Conservation (phyloP, 1,140 invertebrate genomes). For the Panagrolaimus sp. region DNA sequence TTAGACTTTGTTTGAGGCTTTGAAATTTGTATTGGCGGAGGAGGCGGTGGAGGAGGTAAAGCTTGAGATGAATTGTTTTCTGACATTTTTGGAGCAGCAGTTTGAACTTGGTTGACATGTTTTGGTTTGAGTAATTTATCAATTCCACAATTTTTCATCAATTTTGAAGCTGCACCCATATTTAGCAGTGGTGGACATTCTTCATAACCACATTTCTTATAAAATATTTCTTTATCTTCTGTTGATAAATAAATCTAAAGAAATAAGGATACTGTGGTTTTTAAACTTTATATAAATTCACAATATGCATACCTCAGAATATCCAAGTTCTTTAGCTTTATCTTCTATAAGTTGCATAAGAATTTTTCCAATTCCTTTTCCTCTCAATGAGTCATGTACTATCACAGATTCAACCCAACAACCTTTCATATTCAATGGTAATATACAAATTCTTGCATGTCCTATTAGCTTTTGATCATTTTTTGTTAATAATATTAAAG, state of each 20-base stretch:
- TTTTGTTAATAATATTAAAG: background rate
- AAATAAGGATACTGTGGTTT: background rate
- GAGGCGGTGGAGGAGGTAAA: slow-evolving; percentile 4
- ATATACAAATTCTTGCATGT: slow-evolving; percentile 4
- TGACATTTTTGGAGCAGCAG: background rate
- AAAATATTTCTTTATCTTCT: slow-evolving; percentile 6
- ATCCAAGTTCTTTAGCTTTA: background rate
- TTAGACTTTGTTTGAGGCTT: no score
- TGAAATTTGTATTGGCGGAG: background rate
- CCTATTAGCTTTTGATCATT: background rate
- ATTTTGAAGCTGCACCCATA: background rate
- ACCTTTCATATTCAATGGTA: background rate
- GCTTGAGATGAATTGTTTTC: background rate
- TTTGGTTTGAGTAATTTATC: background rate
- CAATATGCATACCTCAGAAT: background rate
- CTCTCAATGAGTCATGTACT: background rate
- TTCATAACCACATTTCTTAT: background rate
- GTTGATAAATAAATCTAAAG: background rate
- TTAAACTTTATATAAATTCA: background rate
- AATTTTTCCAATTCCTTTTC: slow-evolving; percentile 2
- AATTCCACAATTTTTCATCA: background rate
- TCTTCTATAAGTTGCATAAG: background rate
- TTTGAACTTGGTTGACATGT: background rate
- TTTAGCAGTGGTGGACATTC: background rate
- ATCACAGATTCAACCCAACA: slow-evolving; percentile 13